A percentile compares a stretch with the other conserved stretches of the same genome.
phyloP scores from a whole-genome alignment of 2,888 invertebrate genomes.

The Epicampocera succincta region DNA sequence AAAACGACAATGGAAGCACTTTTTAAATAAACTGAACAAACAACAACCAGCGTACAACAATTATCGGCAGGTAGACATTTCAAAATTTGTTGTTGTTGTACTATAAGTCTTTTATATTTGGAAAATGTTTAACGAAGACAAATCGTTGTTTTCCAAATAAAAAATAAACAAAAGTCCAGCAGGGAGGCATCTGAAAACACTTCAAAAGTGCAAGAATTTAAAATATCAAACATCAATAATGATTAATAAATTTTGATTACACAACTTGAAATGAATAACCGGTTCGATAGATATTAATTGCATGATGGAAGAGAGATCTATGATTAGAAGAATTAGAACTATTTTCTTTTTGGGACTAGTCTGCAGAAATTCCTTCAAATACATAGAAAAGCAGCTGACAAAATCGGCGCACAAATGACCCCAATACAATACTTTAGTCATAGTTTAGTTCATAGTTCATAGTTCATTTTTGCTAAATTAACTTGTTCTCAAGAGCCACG shows the following conservation, averaged over 20 bases:
- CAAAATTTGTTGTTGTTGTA: conserved; percentile 25
- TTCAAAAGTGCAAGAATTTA: conserved; percentile 4
- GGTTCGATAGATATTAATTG: neutral
- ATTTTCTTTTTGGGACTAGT: too few relatives aligned
- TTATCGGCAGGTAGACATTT: conserved; percentile 59
- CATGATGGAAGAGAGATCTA: neutral
- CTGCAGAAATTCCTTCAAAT: too few relatives aligned
- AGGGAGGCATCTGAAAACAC: neutral
- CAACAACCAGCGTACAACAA: conserved; percentile 6
- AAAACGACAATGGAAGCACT: neutral
- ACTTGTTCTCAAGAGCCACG: too few relatives aligned
- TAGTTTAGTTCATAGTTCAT: too few relatives aligned
- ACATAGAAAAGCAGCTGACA: too few relatives aligned
- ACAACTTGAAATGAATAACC: conserved; percentile 43
- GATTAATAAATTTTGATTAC: conserved; percentile 58
- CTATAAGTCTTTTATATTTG: conserved; percentile 36
- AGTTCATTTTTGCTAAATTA: too few relatives aligned
- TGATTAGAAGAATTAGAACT: too few relatives aligned
- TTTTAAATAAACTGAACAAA: neutral
- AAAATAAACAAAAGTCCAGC: too few relatives aligned
- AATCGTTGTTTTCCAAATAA: conserved; percentile 43
- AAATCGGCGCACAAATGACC: too few relatives aligned
- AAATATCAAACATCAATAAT: conserved; percentile 58
- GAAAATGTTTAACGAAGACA: conserved; percentile 58
- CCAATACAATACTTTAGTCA: too few relatives aligned